Percentiles rank a stretch among this genome's conserved stretches.
These are phyloP conservation scores for Spinus pinus DNA, from an alignment of 2,797 vertebrate genomes.

Conservation along the genomic window DNA sequence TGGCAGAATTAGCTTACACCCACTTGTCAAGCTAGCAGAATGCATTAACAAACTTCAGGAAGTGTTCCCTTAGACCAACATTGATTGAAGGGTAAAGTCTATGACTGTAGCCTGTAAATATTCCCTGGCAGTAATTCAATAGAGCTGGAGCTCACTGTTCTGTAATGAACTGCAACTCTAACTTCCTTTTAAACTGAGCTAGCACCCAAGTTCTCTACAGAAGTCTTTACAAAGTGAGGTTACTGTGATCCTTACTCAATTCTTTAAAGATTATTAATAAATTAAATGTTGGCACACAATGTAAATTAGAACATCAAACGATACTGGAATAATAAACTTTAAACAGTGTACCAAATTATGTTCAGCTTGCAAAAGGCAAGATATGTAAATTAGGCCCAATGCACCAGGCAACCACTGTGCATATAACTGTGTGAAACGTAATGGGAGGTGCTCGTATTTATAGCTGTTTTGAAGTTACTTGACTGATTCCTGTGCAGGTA, in stretches of 20 bases:
- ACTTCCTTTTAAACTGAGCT: conserved; percentile 14
- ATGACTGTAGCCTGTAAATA: conserved; percentile 62
- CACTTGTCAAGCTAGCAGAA: conserved; percentile 49
- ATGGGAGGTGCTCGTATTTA: conserved; percentile 24
- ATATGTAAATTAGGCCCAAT: conserved; percentile 63
- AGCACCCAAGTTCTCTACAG: neutral
- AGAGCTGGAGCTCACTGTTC: conserved; percentile 32
- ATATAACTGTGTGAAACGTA: conserved; percentile 52
- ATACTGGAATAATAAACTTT: conserved; percentile 64
- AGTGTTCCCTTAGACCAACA: conserved; percentile 42
- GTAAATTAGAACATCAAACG: conserved; percentile 68
- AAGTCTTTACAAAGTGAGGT: conserved; percentile 28
- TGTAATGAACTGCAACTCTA: conserved; percentile 61
- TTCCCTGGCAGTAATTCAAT: conserved; percentile 71
- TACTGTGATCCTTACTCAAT: conserved; percentile 40
- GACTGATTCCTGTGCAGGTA: conserved; percentile 28
- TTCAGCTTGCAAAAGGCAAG: conserved; percentile 64
- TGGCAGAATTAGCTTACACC: conserved; percentile 42
- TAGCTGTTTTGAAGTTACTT: conserved; percentile 27
- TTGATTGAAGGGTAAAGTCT: conserved; percentile 65
- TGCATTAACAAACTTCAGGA: conserved; percentile 27
- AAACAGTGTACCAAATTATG: conserved; percentile 62
- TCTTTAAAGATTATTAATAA: conserved; percentile 58
- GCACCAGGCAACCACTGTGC: conserved; percentile 36
- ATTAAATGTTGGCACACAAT: conserved; percentile 44